A percentile compares a stretch with the other conserved stretches of the same genome.
Conservation (phyloP, 2,113 vertebrate genomes). For the Pachycephala philippinensis region DNA sequence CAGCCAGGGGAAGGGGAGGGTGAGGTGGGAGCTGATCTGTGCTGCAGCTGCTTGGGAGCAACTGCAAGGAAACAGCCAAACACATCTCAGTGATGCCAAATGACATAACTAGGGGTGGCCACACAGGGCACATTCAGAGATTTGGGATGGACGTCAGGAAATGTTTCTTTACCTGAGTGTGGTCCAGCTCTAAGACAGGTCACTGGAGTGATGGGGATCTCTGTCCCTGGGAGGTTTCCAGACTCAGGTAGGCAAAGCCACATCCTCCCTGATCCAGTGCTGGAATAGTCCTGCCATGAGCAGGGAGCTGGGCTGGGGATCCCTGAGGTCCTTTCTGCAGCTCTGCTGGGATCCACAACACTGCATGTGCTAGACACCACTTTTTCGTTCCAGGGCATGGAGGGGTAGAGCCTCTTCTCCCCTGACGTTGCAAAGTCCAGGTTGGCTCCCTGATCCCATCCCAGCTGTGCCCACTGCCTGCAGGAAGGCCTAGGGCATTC, state of each 20-base stretch:
- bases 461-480: not conserved
- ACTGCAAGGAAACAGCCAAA: not conserved
- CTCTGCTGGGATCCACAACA: not conserved
- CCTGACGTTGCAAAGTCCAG: not conserved
- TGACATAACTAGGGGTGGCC: not conserved
- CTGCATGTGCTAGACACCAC: not conserved
- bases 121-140: not conserved
- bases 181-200: not conserved
- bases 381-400: rapidly evolving
- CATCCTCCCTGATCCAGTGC: no score
- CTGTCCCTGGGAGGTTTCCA: not conserved
- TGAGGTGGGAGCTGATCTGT: not conserved
- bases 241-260: not conserved
- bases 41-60: not conserved
- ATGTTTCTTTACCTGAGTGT: rapidly evolving
- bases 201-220: rapidly evolving
- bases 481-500: not conserved
- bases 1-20: not conserved
- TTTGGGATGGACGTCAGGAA: not conserved
- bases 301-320: not conserved
- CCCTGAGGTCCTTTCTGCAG: not conserved
- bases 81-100: not conserved
- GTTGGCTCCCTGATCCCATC: not conserved
- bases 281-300: not conserved
- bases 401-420: not conserved